phyloP scores from a whole-genome alignment of 1,140 invertebrate genomes.

The Hyles euphorbiae region DNA sequence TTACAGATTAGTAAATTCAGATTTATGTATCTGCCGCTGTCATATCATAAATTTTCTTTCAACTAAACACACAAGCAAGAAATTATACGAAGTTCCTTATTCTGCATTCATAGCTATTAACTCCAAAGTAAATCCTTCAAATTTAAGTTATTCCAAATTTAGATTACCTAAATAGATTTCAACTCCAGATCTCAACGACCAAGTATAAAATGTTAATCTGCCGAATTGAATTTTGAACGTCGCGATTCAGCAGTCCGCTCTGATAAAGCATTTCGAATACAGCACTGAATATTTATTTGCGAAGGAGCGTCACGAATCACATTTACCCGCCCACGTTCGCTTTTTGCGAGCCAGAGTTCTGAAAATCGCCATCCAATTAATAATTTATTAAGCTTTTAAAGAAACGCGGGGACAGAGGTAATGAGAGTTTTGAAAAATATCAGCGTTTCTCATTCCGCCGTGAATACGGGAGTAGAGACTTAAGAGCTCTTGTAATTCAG shows the following conservation, averaged over 20 bases:
- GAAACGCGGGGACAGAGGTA: constrained; percentile 34
- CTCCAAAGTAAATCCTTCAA: too few species aligned
- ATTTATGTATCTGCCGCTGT: too few species aligned
- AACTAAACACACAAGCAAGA: neutral
- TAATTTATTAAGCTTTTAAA: constrained; percentile 58
- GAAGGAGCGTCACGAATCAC: constrained; percentile 15
- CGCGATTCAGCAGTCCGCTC: too few species aligned
- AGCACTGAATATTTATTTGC: constrained; percentile 34
- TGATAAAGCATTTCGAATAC: constrained; percentile 8
- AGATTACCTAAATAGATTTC: too few species aligned
- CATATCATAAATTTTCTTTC: too few species aligned
- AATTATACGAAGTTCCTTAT: neutral
- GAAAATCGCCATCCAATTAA: constrained; percentile 46
- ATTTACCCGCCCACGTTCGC: constrained; percentile 13
- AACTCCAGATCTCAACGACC: too few species aligned
- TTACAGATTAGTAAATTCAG: too few species aligned
- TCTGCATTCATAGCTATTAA: too few species aligned
- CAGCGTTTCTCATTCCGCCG: constrained; percentile 21
- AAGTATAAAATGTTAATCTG: too few species aligned
- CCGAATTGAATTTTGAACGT: too few species aligned
- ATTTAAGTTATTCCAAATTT: too few species aligned
- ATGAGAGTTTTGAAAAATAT: constrained; percentile 38
- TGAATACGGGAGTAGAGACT: constrained; percentile 38
- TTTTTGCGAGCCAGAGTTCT: constrained; percentile 32
- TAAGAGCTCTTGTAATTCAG: constrained; percentile 46